phyloP scores from a whole-genome alignment of 92 coral and sea anemone genomes.

The Epizoanthus ramosus region DNA sequence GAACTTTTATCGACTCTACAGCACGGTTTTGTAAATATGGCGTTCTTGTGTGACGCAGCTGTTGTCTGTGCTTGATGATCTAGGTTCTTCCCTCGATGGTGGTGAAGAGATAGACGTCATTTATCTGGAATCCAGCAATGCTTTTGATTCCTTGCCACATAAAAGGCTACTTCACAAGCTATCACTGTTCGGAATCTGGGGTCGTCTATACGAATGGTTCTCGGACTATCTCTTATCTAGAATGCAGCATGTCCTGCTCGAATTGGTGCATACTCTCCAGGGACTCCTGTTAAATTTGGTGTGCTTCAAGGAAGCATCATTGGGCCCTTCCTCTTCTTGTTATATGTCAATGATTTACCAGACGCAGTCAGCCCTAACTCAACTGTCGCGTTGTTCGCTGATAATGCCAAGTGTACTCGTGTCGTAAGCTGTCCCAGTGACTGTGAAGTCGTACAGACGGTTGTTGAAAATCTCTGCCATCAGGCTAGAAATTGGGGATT shows the following conservation, averaged over 20 bases:
- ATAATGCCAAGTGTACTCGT: constrained; percentile 48
- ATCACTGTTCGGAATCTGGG: constrained; percentile 29
- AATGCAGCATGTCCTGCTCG: constrained; percentile 10
- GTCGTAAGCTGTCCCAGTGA: constrained; percentile 15
- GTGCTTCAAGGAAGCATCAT: constrained; percentile 45
- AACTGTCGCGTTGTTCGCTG: constrained; percentile 47
- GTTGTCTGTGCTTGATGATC: constrained; percentile 8
- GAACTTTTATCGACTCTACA: constrained; percentile 29
- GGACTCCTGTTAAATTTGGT: constrained; percentile 32
- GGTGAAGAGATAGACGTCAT: constrained; percentile 46
- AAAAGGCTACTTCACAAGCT: constrained; percentile 39
- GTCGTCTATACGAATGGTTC: constrained; percentile 43
- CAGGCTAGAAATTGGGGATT: not conserved
- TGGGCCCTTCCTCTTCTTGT: no score
- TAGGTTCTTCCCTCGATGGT: constrained; percentile 42
- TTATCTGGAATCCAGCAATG: constrained; percentile 53
- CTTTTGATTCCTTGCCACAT: constrained; percentile 53
- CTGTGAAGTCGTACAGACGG: constrained; percentile 12
- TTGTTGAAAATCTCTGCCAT: constrained; percentile 15
- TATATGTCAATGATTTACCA: no score
- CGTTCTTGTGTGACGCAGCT: constrained; percentile 60
- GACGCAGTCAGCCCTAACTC: constrained; percentile 3
- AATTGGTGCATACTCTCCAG: not conserved
- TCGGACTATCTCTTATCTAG: not conserved
- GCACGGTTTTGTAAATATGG: constrained; percentile 32